phyloP scores from a whole-genome alignment of 2,113 vertebrate genomes.

The Oostethus manadensis region DNA sequence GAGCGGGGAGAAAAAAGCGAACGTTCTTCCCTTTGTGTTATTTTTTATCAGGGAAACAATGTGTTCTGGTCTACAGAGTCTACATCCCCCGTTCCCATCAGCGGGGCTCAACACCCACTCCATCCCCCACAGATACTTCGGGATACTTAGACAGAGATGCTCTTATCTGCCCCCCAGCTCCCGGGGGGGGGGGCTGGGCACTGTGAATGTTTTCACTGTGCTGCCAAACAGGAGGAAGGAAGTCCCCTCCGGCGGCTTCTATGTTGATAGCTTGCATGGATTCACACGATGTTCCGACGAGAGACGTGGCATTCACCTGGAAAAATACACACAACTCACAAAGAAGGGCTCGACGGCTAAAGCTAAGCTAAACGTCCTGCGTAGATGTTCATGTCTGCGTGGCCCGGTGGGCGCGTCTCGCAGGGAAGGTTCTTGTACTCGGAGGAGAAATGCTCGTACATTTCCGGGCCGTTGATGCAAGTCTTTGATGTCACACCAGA shows the following conservation, averaged over 20 bases:
- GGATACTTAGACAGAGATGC: slow-evolving; percentile 53
- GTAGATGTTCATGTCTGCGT: neutral
- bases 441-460: neutral
- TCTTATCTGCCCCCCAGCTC: slow-evolving; percentile 44
- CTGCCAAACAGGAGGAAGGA: slow-evolving; percentile 55
- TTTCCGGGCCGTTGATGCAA: neutral
- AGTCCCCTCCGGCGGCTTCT: slow-evolving; percentile 46
- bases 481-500: slow-evolving; percentile 1
- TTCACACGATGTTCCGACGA: slow-evolving; percentile 10
- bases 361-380: too few species aligned
- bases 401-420: neutral
- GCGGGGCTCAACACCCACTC: slow-evolving; percentile 36
- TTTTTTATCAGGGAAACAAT: slow-evolving; percentile 52
- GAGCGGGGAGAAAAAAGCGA: slow-evolving; percentile 27
- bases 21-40: slow-evolving; percentile 15
- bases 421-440: neutral
- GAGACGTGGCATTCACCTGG: too few species aligned
- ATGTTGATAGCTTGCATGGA: slow-evolving; percentile 23
- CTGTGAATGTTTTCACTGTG: slow-evolving; percentile 44
- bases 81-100: slow-evolving; percentile 41
- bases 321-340: neutral
- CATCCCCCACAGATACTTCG: slow-evolving; percentile 2
- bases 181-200: slow-evolving; percentile 3
- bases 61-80: slow-evolving; percentile 41
- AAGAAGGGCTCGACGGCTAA: neutral